phyloP scores from a whole-genome alignment of 2,888 invertebrate genomes.

The Temnothorax rugatulus region DNA sequence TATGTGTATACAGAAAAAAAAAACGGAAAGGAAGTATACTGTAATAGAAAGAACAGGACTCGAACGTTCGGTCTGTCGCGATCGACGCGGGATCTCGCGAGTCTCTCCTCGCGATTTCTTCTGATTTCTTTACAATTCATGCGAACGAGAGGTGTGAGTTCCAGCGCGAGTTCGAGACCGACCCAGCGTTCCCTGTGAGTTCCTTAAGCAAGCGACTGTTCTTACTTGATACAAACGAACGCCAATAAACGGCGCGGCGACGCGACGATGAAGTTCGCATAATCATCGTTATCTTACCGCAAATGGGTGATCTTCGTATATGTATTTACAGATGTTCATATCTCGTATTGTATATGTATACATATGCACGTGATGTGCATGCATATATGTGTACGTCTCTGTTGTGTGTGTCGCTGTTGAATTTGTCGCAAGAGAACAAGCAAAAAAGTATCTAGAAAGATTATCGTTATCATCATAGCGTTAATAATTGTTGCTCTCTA shows the following conservation, averaged over 20 bases:
- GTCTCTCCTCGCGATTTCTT: conserved; percentile 22
- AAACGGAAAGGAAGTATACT: conserved; percentile 74
- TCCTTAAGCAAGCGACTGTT: conserved; percentile 75
- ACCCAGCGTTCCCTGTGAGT: conserved; percentile 69
- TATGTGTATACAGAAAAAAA: conserved; percentile 73
- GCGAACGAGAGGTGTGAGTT: conserved; percentile 17
- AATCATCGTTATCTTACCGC: conserved; percentile 37
- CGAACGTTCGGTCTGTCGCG: conserved; percentile 61
- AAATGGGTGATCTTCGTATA: conserved; percentile 33
- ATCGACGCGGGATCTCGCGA: conserved; percentile 42
- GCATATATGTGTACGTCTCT: conserved; percentile 43
- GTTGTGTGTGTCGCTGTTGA: conserved; percentile 49
- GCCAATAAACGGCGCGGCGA: conserved; percentile 64
- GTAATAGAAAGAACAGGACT: conserved; percentile 63
- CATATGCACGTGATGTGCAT: neutral
- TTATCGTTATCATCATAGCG: conserved; percentile 81
- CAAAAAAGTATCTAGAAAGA: conserved; percentile 85
- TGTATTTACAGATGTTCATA: conserved; percentile 33
- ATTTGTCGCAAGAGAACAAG: conserved; percentile 76
- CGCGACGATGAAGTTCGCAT: conserved; percentile 41
- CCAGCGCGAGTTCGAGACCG: conserved; percentile 30
- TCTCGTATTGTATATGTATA: conserved; percentile 3
- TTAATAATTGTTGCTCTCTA: conserved; percentile 83
- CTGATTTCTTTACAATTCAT: conserved; percentile 16
- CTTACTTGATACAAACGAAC: conserved; percentile 65